Evolutionary conservation across 2,797 vertebrate species (phyloP), one percentile per base, ranked within the genome.

Genomic region (Furcifer pardalis): DNA sequence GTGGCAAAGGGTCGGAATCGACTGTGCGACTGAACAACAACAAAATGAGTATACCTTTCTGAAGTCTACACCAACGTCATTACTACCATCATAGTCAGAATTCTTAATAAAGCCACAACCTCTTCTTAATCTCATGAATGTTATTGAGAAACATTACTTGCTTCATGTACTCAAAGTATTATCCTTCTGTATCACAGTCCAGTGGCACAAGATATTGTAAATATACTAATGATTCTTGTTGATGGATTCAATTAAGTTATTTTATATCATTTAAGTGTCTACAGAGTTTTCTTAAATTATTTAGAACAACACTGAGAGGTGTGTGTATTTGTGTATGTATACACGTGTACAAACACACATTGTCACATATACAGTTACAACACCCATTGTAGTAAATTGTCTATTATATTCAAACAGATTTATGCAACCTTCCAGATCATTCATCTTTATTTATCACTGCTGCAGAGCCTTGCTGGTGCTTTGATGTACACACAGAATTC

Each of bases 281-380:
- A 95, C 95, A 92, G 88, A 95, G 89, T 95, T 79, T 95, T 94
- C 94, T 96, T 96, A 96, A 96, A 93, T 96, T 96, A 96, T 96
- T 96, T 92, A 87, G 84, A 95, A 92, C 91, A 93, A 96, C 95
- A 95, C 95, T 95, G 95, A 87, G 92, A 82, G n/a, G 79, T 80
- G 86, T 89, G 84, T 92, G 87, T 40, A 7, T 44, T 15, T 46
- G 13, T 30, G 44, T 66, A 40, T 91, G 75, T 92, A 52, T 56
- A 32, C 30, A 7, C 30, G 32, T 40, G 7, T 37, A 46, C 9
- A n/a, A 30, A 30, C 40, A 32, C 30, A 78, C 40, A 49, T 7
- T 2, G 87, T 72, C 87, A 71, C 37, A 30, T 3, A 42, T 8
- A 44, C 37, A 46, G 17, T 37, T 32, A 91, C 86, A 90, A n/a